Evolutionary conservation across 2,888 invertebrate species (phyloP).

Genomic region (Folsomia manolachei): DNA sequence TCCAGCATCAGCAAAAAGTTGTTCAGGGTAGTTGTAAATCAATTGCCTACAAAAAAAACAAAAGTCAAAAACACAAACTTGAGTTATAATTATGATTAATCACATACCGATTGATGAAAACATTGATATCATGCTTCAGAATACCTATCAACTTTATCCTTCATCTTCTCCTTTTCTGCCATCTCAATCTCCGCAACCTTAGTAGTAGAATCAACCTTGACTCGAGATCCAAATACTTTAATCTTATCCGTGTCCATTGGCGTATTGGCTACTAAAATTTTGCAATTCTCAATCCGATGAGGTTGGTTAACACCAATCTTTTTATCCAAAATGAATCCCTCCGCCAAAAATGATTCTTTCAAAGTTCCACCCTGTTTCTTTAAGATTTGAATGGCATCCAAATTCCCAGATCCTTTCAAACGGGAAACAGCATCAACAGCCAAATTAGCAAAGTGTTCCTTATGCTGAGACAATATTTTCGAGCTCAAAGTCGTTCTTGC

Average conservation of each 20-base stretch:
- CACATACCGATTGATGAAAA: conserved; percentile 78
- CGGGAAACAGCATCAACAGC: conserved; percentile 94
- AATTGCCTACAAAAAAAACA: conserved; percentile 67
- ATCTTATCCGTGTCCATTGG: conserved; percentile 99
- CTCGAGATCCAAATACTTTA: conserved; percentile 94
- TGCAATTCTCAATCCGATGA: conserved; percentile 89
- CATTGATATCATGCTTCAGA: conserved; percentile 88
- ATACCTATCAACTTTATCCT: conserved; percentile 97
- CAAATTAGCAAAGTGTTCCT: conserved; percentile 90
- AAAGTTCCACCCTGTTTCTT: conserved; percentile 93
- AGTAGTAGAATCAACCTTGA: conserved; percentile 85
- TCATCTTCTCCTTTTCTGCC: conserved; percentile 99
- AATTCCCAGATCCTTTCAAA: conserved; percentile 90
- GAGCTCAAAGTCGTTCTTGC: conserved; percentile 96
- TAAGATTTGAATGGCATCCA: conserved; percentile 95
- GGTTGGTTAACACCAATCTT: conserved; percentile 97
- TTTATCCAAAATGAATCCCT: conserved; percentile 90
- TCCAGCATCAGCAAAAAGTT: conserved; percentile 95
- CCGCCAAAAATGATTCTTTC: conserved; percentile 93
- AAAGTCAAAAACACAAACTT: neutral
- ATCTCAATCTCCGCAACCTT: conserved; percentile 96
- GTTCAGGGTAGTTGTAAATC: conserved; percentile 99
- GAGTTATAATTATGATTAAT: neutral
- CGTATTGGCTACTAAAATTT: conserved; percentile 96
- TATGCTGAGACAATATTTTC: conserved; percentile 95